phyloP scores from a whole-genome alignment of 2,797 vertebrate species.

The Leptoclinus maculatus region DNA sequence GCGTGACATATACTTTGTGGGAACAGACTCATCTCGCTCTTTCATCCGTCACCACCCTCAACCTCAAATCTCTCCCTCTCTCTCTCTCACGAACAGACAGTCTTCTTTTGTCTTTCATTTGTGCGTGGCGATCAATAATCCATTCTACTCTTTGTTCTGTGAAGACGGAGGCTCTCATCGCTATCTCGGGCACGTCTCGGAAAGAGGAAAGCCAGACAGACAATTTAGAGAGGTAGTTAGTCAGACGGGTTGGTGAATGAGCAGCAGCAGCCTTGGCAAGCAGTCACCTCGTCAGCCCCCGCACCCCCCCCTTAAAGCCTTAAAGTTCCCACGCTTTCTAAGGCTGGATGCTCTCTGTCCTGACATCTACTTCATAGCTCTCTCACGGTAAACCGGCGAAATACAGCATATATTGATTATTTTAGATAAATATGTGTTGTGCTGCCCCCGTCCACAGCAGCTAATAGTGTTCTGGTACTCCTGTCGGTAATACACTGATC shows the following conservation, averaged over 20 bases:
- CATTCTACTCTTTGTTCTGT: conserved; percentile 12
- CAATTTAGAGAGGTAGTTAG: neutral
- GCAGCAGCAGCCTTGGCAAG: neutral
- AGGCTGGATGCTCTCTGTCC: neutral
- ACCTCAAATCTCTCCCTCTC: neutral
- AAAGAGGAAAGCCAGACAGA: neutral
- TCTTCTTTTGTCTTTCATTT: neutral
- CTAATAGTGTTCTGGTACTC: neutral
- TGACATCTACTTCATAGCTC: neutral
- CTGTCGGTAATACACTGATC: neutral
- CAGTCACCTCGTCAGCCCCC: neutral
- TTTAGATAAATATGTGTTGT: neutral
- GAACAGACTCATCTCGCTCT: neutral
- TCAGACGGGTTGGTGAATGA: conserved; percentile 9
- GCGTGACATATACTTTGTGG: neutral
- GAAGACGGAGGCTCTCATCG: conserved; percentile 5
- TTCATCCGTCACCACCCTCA: neutral
- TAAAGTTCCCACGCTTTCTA: conserved; percentile 3
- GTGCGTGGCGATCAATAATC: conserved; percentile 37
- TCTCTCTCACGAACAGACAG: neutral
- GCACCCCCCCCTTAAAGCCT: neutral
- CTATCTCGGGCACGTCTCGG: conserved; percentile 13
- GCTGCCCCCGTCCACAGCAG: neutral
- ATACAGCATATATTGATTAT: neutral
- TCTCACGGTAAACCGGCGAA: neutral